Evolutionary conservation across 2,113 vertebrate species (phyloP).

Genomic region (Silurus asotus): DNA sequence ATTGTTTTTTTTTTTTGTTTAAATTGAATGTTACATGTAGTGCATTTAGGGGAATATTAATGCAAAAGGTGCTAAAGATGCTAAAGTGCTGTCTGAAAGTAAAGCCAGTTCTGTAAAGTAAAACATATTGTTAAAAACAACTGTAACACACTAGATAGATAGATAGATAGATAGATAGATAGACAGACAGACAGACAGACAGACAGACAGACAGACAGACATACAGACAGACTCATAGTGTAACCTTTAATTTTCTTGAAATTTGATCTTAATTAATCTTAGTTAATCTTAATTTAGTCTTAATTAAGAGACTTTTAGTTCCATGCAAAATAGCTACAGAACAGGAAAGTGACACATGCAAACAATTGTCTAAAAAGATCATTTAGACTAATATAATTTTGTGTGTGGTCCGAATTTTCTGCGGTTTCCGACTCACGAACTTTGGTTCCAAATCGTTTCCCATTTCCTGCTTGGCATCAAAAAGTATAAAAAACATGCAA

Average conservation of each 20-base stretch:
- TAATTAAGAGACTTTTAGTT: background rate
- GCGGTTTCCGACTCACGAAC: background rate
- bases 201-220: too few relatives aligned
- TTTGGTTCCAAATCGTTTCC: background rate
- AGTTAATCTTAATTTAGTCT: too few relatives aligned
- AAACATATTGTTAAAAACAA: background rate
- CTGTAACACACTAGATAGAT: background rate
- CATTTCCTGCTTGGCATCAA: background rate
- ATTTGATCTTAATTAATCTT: too few relatives aligned
- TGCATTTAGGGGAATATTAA: background rate
- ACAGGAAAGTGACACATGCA: background rate
- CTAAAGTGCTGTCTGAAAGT: background rate
- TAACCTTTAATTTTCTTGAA: background rate
- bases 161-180: too few relatives aligned
- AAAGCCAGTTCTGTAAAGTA: background rate
- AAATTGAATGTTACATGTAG: too few relatives aligned
- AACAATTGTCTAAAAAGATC: background rate
- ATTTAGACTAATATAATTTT: background rate
- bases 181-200: too few relatives aligned
- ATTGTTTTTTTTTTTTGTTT: too few relatives aligned
- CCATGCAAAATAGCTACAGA: background rate
- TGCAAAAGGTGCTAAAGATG: background rate
- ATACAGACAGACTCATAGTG: background rate
- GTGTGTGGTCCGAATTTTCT: background rate
- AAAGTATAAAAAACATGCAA: background rate